Base-by-base conservation (phyloP, 2,797 vertebrate genomes). In the Microctenopoma lineatum region DNA sequence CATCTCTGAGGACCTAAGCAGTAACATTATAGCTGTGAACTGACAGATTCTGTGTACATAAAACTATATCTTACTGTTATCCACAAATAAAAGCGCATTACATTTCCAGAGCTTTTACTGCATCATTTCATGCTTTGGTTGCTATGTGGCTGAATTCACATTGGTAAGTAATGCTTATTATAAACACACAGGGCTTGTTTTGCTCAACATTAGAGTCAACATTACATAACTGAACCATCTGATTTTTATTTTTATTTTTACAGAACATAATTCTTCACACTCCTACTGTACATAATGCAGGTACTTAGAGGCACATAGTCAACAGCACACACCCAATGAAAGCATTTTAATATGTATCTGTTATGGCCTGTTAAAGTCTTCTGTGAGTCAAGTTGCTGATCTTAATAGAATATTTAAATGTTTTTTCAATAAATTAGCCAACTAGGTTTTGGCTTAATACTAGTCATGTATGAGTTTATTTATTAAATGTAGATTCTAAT, bases 221-320 rank as follows among this genome's bases (percentile, higher is more conserved):
- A 41, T 81, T 73, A 50, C 34, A 55, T 56, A 54, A 80, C 50
- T 7, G 25, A 62, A 70, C 62, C 55, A 56, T 52, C 55, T 69
- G 68, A 72, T 52, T 46, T 45, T 56, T 29, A 41, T 52, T 39
- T 45, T 62, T 76, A 29, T 58, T 6, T 9, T 73, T 66, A 62
- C 66, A 57, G 69, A 25, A 38, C 54, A 51, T 41, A n/a, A 21
- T 44, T n/a, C 41, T 62, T 75, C 64, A 44, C 14, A 34, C 57
- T 54, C 39, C 25, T 44, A 8, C 45, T 70, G 56, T 61, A 70
- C 38, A 42, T 46, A 51, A 5, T 46, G 15, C 4, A 8, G 38
- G 63, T 41, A 59, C 29, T 26, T 29, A 10, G 45, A 56, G 27
- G 27, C 16, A 39, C 11, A 29, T 21, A 60, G n/a, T n/a, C 53